Conservation (phyloP, 2,113 vertebrate species). For the Galeopterus variegatus region DNA sequence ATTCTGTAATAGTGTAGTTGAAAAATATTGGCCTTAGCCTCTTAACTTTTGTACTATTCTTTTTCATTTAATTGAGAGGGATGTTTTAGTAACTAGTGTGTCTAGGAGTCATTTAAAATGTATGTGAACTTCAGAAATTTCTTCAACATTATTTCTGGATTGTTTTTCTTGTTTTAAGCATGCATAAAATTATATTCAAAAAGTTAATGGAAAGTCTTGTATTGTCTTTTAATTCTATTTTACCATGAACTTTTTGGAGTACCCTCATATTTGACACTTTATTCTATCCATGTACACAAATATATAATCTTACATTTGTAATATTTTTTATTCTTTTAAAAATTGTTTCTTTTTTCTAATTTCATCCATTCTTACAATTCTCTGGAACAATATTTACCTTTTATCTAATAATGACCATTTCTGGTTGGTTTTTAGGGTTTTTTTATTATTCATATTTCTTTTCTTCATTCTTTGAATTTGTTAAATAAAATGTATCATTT, state of each 20-base stretch:
- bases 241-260: too few relatives aligned
- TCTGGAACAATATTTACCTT: not conserved
- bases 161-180: not conserved
- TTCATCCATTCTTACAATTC: not conserved
- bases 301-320: not conserved
- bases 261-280: not conserved
- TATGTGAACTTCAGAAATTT: not conserved
- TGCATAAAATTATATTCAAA: not conserved
- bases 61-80: not conserved
- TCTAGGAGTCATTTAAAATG: not conserved
- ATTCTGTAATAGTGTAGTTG: not conserved
- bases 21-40: not conserved
- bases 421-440: not conserved
- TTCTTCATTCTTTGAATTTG: not conserved
- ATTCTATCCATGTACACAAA: not conserved
- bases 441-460: slow-evolving; percentile 12
- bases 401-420: not conserved
- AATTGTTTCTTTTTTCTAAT: not conserved
- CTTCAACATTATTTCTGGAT: not conserved
- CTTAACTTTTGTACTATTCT: not conserved
- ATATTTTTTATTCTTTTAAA: not conserved
- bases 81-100: not conserved
- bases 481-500: not conserved
- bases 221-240: too few relatives aligned
- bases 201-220: too few relatives aligned